A percentile compares a stretch with the other conserved stretches of the same genome.
These are phyloP conservation scores for Loxodonta africana DNA, from an alignment of 2,113 vertebrate genomes.

Conservation along the genomic window DNA sequence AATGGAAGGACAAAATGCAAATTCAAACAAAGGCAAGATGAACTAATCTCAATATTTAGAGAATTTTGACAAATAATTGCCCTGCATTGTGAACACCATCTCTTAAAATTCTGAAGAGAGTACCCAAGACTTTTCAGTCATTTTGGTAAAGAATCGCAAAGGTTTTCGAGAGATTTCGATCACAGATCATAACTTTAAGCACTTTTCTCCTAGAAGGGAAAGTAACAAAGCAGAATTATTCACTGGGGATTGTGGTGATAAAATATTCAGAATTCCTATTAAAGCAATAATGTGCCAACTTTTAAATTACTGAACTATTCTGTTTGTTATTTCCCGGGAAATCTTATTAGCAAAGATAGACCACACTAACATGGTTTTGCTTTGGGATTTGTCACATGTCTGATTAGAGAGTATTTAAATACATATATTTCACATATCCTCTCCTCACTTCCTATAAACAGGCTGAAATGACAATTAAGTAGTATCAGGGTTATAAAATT, in stretches of 20 bases:
- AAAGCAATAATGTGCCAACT: conserved; percentile 72
- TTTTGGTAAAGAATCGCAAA: conserved; percentile 58
- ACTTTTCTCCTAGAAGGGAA: conserved; percentile 51
- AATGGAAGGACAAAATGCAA: conserved; percentile 38
- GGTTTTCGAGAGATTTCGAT: conserved; percentile 61
- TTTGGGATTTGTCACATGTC: conserved; percentile 71
- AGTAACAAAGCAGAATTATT: conserved; percentile 73
- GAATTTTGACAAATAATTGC: conserved; percentile 50
- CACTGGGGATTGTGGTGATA: conserved; percentile 66
- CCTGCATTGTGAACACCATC: conserved; percentile 26
- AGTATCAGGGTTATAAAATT: conserved; percentile 69
- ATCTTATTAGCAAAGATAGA: conserved; percentile 77
- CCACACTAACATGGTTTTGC: conserved; percentile 60
- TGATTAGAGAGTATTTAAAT: conserved; percentile 78
- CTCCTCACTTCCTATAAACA: conserved; percentile 64
- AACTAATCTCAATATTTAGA: conserved; percentile 70
- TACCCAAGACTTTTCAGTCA: conserved; percentile 46
- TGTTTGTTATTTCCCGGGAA: conserved; percentile 72
- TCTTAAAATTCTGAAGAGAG: conserved; percentile 55
- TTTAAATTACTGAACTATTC: conserved; percentile 76
- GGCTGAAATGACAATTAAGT: conserved; percentile 75
- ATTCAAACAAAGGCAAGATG: neutral
- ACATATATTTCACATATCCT: conserved; percentile 65
- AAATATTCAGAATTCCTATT: conserved; percentile 76
- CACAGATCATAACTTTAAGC: conserved; percentile 31